Base-by-base conservation (phyloP, 2,113 vertebrate species). In the Takifugu bimaculatus region DNA sequence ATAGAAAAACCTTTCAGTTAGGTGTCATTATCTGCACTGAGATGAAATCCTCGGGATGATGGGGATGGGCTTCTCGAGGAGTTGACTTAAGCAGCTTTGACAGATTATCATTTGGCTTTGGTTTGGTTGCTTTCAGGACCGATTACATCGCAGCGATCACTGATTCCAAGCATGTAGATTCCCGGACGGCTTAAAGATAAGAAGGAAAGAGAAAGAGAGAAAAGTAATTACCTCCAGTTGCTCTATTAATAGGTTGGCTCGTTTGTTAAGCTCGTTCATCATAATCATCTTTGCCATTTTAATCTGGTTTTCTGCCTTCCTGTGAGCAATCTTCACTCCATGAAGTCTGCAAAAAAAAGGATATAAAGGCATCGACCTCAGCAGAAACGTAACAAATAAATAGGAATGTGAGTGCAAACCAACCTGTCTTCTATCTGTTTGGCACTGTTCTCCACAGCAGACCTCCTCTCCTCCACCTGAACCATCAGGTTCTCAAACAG, bases 201-300 rank as follows among this genome's bases (percentile, higher is more conserved):
- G 70, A 76, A 52, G 59, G 61, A 59, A 68, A 73, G 74, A 82
- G 51, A 74, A 72, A 72, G 67, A 73, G 65, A 57, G 65, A 85
- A 76, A 77, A 85, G 80, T 87, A 77, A 90, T 91, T 93, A 99
- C 96, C 92, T 99, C 94, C 75, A 98, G 88, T 87, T 98, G 93
- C 83, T 98, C 95, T 89, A 97, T 94, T 86, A 98, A 94, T 81
- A 91, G 90, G 69, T 93, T 96, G 82, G 93, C 91, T 89, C 96
- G 91, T 88, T 97, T 99, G 90, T 95, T 97, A 77, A 98, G 90
- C 89, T 98, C 96, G 72, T 93, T 98, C 86, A 96, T 93, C 90
- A 99, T 93, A 87, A 97, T 91, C 95, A 98, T 94, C 89, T 96
- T 96, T 77, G 96, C 94, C 93, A 94, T 96, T 93, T 98, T 97